Base-by-base conservation (phyloP, 1,140 invertebrate species). In the Rhyzopertha dominica region DNA sequence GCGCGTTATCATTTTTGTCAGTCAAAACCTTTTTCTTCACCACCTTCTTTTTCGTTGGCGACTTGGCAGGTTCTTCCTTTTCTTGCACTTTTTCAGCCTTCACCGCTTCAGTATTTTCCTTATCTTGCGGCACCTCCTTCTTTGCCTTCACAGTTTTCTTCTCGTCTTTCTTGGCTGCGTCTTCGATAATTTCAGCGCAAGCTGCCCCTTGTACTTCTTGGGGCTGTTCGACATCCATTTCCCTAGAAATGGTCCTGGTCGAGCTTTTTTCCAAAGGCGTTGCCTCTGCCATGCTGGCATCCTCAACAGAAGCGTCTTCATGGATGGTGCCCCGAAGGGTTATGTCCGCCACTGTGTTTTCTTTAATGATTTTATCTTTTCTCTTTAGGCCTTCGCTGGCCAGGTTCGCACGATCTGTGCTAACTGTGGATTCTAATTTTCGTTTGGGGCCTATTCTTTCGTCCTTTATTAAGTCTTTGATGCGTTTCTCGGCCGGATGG, bases 391-490 rank as follows among this genome's bases (percentile, higher is more conserved):
- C 72, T 24, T 72, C 72, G 5, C 68, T 68, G 1, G 61, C 54
- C 19, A 55, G 30, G 41, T 61, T 66, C 1, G 67, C 65, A 51
- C 71, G 70, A 40, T 82, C 80, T 44, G 75, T 80, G 38, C 82
- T 85, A 32, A 81, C 75, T 9, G 81, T 81, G 5, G 76, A 74
- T 60, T 85, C 81, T 13, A 85, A 61, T 63, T 84, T 85, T 29
- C 82, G 71, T 60, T 85, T 85, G 7, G 78, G 73, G 16, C 60
- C 49, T 25, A 43, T 34, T 46, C 58, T 61, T 56, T 73, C 70
- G 69, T 79, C 77, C 31, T 76, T 73, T 40, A 84, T 74, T 53
- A 83, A 73, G 52, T 84, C 81, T 40, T 79, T 70, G 49, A 84
- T 84, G 56, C 79, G 75, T 54, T 76, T 74, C 67, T 71, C 58